phyloP scores from a whole-genome alignment of 2,888 invertebrate genomes.

The Eutolmus rufibarbis region DNA sequence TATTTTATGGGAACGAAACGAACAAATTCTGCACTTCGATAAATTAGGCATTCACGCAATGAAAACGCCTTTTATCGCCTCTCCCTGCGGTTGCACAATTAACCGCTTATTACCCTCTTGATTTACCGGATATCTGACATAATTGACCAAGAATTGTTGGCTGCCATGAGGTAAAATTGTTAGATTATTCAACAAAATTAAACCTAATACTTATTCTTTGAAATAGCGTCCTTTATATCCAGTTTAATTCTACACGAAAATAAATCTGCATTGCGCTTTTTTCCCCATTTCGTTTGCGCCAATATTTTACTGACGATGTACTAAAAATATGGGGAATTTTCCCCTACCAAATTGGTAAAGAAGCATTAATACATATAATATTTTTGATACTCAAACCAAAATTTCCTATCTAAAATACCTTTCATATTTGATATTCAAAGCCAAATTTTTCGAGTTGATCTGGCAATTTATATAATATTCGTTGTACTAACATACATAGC shows the following conservation, averaged over 20 bases:
- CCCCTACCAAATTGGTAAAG: too few species aligned
- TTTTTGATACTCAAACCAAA: too few species aligned
- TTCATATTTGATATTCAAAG: too few species aligned
- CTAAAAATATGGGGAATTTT: too few species aligned
- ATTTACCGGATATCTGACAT: background rate
- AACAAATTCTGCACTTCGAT: constrained; percentile 2
- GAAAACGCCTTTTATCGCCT: background rate
- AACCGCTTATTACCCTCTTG: background rate
- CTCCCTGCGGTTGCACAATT: background rate
- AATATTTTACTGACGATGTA: too few species aligned
- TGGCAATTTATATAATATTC: too few species aligned
- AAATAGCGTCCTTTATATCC: background rate
- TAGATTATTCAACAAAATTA: background rate
- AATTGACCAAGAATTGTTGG: background rate
- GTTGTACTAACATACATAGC: too few species aligned
- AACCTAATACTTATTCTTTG: background rate
- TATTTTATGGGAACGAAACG: background rate
- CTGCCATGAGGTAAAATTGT: background rate
- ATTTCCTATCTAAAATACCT: too few species aligned
- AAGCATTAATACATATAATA: too few species aligned
- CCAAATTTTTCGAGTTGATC: too few species aligned
- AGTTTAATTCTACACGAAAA: background rate
- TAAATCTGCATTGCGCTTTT: too few species aligned
- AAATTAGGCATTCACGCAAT: background rate
- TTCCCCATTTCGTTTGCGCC: too few species aligned